Evolutionary conservation across 2,888 invertebrate species (phyloP).

Genomic region (Tenthredo amoena): DNA sequence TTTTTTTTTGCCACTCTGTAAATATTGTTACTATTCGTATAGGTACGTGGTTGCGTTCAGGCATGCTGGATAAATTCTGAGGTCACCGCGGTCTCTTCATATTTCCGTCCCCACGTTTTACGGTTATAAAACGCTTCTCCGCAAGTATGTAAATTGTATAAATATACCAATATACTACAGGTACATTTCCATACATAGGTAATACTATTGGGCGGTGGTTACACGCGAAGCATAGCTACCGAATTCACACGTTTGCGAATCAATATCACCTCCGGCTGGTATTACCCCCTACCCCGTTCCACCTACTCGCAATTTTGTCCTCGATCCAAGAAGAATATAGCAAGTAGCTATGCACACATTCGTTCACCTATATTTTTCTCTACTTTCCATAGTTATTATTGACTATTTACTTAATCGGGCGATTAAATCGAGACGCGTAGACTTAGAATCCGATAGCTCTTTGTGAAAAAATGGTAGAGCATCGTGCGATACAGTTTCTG

Average conservation of each 20-base stretch:
- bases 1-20: too few relatives aligned
- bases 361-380: background rate
- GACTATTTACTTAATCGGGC: background rate
- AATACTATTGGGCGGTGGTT: conserved; percentile 18
- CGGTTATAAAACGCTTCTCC: background rate
- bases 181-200: background rate
- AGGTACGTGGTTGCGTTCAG: background rate
- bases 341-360: background rate
- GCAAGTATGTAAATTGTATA: background rate
- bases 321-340: background rate
- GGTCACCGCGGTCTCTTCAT: background rate
- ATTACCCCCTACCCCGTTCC: background rate
- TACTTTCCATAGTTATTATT: background rate
- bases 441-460: too few relatives aligned
- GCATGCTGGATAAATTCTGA: background rate
- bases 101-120: background rate
- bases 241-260: conserved; percentile 21
- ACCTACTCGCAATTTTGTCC: background rate
- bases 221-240: conserved; percentile 5
- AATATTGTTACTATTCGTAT: background rate
- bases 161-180: background rate
- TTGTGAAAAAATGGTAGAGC: too few relatives aligned
- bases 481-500: too few relatives aligned
- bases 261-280: conserved; percentile 13
- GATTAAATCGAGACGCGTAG: too few relatives aligned